Evolutionary conservation across 2,888 invertebrate species (phyloP), one percentile per base, ranked within the genome.

Genomic region (Sesia bembeciformis): DNA sequence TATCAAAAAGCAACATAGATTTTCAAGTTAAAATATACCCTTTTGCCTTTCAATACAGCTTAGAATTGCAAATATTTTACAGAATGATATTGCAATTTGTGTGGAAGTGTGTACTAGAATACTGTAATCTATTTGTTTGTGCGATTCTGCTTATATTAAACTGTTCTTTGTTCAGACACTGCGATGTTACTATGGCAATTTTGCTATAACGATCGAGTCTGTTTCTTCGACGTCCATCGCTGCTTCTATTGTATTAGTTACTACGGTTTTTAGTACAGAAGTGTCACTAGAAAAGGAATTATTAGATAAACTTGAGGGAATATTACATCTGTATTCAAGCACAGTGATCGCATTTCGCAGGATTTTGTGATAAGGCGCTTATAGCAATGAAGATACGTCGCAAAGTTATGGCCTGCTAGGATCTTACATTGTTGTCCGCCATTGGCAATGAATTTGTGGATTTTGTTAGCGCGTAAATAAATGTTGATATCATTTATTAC

Each of bases 361-460:
- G 53, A 56, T 64, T 60, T 59, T 53, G 46, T 52, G 52, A 43
- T 59, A 64, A 62, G 56, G 49, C 58, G 62, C 61, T 64, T 64
- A 62, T 54, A 46, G 46, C 46, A 46, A 46, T 8, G 46, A 46
- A 46, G 46, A 46, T 46, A 46, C 46, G 46, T 46, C n/a, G 46
- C 46, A n/a, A 46, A 46, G 46, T 46, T 46, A 46, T 46, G 46
- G 46, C 46, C 46, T 7, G 46, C 23, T 7, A 46, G 46, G 46
- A 46, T 46, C 46, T 8, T 8, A 23, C 46, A 46, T 46, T 46
- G 46, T 46, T 46, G 23, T 46, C 8, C 46, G 23, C 46, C 46
- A 5, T 4, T 5, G 46, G 46, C 46, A 46, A 46, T 46, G 46
- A 46, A 46, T 46, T 8, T 46, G 46, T 46, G 46, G 46, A 46